Base-by-base conservation (phyloP, 1,140 invertebrate genomes). In the Pemphigus obesinymphae region DNA sequence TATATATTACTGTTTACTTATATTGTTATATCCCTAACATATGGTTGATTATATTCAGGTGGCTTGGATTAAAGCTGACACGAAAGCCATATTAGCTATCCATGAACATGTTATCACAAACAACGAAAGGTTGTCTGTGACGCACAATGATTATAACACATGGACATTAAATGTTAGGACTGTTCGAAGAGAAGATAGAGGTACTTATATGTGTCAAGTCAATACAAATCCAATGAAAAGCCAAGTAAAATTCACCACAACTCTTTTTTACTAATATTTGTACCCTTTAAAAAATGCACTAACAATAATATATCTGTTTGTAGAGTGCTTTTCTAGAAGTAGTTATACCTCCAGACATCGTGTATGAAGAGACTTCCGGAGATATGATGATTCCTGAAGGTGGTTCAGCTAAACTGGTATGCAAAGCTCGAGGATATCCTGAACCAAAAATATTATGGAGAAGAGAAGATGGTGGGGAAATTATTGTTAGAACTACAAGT, bases 191-290 rank as follows among this genome's bases (percentile, higher is more conserved):
- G 93, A 93, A 85, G 96, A 97, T 88, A 88, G 93, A 58, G 95
- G 95, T 83, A 91, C 92, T 85, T 95, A 95, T 86, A 96, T 96
- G 93, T 97, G 95, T 88, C 96, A 97, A 90, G 92, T 97, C 85
- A 96, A 97, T 87, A 95, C 96, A 82, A 93, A 96, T 87, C 95
- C 95, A 20, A 96, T 97, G 94, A 95, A 95, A 88, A 94, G 93
- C 89, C 94, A 95, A 91, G 94, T 95, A 86, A 90, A 87, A 58
- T 50, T 48, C 3, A 29, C 17, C 8, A 3, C n/a, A 43, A 61
- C 10, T 23, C 72, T 37, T 55, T 13, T 13, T 82, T 17, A 3
- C 40, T 48, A n/a, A 48, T 40, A 5, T 8, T 40, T 40, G 37
- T 40, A 8, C 37, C 37, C 10, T 10, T 5, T 40, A 40, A 40